Conservation (phyloP, 2,888 invertebrate species). For the Nephrotoma flavescens region DNA sequence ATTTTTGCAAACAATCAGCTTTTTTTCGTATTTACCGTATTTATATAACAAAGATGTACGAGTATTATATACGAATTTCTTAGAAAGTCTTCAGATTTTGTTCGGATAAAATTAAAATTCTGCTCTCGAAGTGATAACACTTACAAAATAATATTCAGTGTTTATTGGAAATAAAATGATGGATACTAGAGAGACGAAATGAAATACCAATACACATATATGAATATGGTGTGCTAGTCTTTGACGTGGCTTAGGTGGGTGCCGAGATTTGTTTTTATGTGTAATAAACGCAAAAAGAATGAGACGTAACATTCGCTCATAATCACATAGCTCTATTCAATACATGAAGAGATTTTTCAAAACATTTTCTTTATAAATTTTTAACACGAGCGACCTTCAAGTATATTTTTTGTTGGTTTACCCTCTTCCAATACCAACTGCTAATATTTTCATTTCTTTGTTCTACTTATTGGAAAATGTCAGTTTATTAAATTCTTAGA, state of each 20-base stretch:
- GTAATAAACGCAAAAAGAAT: background rate
- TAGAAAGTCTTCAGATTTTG: background rate
- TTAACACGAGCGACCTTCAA: background rate
- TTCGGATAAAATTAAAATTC: background rate
- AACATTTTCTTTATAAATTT: background rate
- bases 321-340: background rate
- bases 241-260: background rate
- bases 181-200: background rate
- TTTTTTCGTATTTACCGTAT: background rate
- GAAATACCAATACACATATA: background rate
- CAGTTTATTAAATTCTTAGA: no score
- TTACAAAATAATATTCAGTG: background rate
- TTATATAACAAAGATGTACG: background rate
- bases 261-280: background rate
- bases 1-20: background rate
- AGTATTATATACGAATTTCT: background rate
- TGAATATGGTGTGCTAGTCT: no score
- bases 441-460: no score
- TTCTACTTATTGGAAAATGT: no score
- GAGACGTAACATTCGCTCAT: background rate
- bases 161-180: background rate
- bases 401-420: background rate
- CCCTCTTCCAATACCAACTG: background rate
- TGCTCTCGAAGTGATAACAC: background rate
- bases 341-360: background rate